These are phyloP conservation scores for Plecturocebus donacophilus DNA, from an alignment of 2,113 vertebrate genomes.

Conservation along the genomic window DNA sequence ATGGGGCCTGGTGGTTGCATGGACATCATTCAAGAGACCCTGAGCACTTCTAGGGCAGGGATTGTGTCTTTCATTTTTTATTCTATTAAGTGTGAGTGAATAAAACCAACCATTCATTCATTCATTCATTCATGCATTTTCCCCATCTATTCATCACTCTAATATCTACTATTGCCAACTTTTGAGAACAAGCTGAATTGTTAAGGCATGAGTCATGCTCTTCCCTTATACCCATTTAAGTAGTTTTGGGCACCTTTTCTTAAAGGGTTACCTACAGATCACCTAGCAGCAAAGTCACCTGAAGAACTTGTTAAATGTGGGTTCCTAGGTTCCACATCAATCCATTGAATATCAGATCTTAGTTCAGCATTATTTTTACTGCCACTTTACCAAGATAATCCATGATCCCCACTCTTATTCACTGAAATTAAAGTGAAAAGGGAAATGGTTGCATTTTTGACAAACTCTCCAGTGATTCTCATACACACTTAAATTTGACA, in stretches of 20 bases:
- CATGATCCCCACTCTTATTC: neutral
- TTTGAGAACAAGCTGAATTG: neutral
- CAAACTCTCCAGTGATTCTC: neutral
- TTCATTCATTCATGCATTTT: neutral
- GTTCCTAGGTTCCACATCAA: neutral
- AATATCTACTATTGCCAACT: neutral
- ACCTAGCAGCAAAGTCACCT: neutral
- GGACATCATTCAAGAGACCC: neutral
- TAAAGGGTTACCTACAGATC: neutral
- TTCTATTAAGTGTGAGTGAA: neutral
- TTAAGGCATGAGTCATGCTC: neutral
- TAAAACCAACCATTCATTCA: neutral
- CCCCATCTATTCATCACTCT: neutral
- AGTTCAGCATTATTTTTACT: neutral
- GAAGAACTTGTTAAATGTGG: neutral
- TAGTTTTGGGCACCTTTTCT: neutral
- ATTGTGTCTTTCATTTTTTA: neutral
- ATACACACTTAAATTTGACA: neutral
- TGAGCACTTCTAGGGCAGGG: too few relatives aligned
- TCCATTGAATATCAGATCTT: neutral
- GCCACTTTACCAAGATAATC: constrained; percentile 30
- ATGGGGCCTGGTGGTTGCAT: neutral
- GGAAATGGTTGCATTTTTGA: neutral
- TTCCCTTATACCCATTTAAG: neutral
- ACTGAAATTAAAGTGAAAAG: constrained; percentile 44